A percentile compares a stretch with the other conserved stretches of the same genome.
phyloP scores from a whole-genome alignment of 2,797 vertebrate species.

The Periparus ater region DNA sequence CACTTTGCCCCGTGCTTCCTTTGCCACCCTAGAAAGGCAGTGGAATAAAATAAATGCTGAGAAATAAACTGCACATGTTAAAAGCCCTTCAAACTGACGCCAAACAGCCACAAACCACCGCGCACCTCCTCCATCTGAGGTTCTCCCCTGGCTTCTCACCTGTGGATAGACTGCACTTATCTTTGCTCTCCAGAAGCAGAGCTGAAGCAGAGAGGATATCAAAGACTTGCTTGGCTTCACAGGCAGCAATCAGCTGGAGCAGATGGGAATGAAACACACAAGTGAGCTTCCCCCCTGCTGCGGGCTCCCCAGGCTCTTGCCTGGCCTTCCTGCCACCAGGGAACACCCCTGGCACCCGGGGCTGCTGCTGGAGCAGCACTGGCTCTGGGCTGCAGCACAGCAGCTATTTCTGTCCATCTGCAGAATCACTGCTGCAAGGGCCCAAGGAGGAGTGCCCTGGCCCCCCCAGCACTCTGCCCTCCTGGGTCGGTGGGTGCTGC shows the following conservation, averaged over 20 bases:
- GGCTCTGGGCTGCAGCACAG: neutral
- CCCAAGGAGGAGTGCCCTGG: accelerated
- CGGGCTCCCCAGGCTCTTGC: neutral
- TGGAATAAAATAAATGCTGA: neutral
- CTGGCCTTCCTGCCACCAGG: accelerated
- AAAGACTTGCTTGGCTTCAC: neutral
- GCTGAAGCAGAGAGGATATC: neutral
- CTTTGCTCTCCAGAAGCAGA: neutral
- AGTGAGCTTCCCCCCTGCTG: accelerated
- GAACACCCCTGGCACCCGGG: accelerated
- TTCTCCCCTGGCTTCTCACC: neutral
- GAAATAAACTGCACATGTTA: neutral
- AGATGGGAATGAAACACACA: neutral
- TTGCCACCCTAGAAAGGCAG: neutral
- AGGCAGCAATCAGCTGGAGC: neutral
- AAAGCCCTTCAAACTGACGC: neutral
- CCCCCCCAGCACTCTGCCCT: neutral
- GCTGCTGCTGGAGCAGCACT: neutral
- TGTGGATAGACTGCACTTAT: neutral
- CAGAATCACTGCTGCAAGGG: neutral
- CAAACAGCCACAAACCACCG: neutral
- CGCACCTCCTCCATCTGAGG: neutral
- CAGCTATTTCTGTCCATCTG: neutral
- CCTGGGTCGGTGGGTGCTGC: accelerated
- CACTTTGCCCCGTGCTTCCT: neutral